These are phyloP conservation scores for Eretmocerus hayati DNA, from an alignment of 2,888 invertebrate species.

Conservation along the genomic window DNA sequence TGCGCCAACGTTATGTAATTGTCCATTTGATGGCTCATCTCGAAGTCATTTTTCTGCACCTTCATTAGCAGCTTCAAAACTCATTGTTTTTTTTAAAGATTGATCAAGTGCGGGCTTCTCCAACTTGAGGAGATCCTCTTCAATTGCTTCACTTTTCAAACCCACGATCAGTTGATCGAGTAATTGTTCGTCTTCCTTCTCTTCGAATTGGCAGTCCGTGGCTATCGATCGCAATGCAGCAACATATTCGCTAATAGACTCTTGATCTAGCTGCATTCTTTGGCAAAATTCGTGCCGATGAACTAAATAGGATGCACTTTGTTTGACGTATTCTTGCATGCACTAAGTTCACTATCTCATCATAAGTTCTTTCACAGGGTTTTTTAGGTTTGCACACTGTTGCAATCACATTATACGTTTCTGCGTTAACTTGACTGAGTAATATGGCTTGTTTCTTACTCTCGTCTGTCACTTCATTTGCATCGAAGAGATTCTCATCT, in stretches of 20 bases:
- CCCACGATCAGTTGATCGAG: slow-evolving; percentile 14
- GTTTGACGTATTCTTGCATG: too few relatives aligned
- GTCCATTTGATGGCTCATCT: too few relatives aligned
- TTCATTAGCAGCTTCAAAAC: too few relatives aligned
- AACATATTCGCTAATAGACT: slow-evolving; percentile 12
- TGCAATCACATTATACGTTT: neutral
- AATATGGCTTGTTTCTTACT: too few relatives aligned
- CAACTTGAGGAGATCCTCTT: slow-evolving; percentile 11
- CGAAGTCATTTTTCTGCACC: too few relatives aligned
- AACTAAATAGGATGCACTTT: slow-evolving; percentile 6
- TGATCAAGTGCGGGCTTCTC: slow-evolving; percentile 7
- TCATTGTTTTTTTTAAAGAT: slow-evolving; percentile 10
- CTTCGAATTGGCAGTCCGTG: slow-evolving; percentile 10
- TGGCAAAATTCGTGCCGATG: slow-evolving; percentile 7
- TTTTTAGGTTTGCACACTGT: slow-evolving; percentile 1
- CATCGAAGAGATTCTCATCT: too few relatives aligned
- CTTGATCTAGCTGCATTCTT: slow-evolving; percentile 11
- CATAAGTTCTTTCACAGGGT: neutral
- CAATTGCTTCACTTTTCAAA: slow-evolving; percentile 9
- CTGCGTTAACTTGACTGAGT: too few relatives aligned
- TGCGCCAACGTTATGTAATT: too few relatives aligned
- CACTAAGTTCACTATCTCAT: neutral
- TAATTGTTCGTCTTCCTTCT: slow-evolving; percentile 12
- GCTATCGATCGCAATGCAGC: slow-evolving; percentile 11
- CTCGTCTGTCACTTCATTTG: too few relatives aligned